Percentiles rank a stretch among this genome's conserved stretches.
These are phyloP conservation scores for Rutpela maculata DNA, from an alignment of 2,888 invertebrate genomes.

Conservation along the genomic window DNA sequence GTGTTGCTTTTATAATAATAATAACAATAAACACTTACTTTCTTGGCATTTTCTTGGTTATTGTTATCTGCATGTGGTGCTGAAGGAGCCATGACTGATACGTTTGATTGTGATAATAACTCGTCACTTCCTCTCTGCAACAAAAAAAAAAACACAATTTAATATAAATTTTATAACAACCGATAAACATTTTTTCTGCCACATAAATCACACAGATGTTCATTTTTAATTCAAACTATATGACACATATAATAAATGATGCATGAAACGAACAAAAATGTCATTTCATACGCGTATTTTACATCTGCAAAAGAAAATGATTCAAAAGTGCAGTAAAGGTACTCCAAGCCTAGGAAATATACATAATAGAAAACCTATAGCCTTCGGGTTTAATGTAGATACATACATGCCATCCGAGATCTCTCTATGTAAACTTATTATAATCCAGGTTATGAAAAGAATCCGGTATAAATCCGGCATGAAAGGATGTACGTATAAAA, in stretches of 20 bases:
- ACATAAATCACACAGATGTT: background rate
- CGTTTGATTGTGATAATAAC: constrained; percentile 95
- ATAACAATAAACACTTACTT: constrained; percentile 79
- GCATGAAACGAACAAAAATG: background rate
- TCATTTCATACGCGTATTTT: background rate
- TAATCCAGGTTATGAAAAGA: constrained; percentile 15
- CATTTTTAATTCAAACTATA: background rate
- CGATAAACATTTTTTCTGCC: background rate
- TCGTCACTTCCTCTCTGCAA: constrained; percentile 98
- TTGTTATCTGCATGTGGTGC: constrained; percentile 94
- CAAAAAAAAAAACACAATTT: constrained; percentile 53
- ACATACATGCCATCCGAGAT: constrained; percentile 23
- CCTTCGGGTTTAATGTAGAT: constrained; percentile 16
- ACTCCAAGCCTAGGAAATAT: constrained; percentile 19
- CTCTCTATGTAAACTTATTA: constrained; percentile 36
- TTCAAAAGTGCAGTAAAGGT: constrained; percentile 14
- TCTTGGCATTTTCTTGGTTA: constrained; percentile 94
- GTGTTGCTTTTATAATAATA: background rate
- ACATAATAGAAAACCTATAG: constrained; percentile 24
- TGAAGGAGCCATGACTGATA: constrained; percentile 94
- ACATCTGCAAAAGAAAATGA: constrained; percentile 9
- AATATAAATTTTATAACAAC: background rate
- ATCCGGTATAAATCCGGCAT: constrained; percentile 10
- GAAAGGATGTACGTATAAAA: background rate
- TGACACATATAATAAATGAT: background rate